Conservation (phyloP, 2,888 invertebrate species). For the Clunio marinus region DNA sequence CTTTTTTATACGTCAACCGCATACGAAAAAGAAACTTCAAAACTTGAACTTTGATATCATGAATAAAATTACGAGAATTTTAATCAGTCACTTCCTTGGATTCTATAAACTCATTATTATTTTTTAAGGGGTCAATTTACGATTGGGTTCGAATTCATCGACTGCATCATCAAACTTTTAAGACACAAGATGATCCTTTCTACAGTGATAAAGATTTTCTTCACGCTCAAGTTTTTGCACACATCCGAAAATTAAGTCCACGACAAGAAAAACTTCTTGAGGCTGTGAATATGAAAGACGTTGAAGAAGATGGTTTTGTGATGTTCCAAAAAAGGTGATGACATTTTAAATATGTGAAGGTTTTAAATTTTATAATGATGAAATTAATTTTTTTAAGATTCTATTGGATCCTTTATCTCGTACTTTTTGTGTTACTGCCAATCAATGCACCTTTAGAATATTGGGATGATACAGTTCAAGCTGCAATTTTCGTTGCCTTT, state of each 20-base stretch:
- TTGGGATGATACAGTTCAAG: constrained; percentile 65
- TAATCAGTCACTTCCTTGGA: constrained; percentile 10
- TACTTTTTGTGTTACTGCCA: constrained; percentile 65
- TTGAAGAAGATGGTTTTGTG: constrained; percentile 70
- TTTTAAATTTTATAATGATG: background rate
- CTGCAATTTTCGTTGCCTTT: constrained; percentile 62
- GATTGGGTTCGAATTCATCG: constrained; percentile 80
- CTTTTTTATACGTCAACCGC: background rate
- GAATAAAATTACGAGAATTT: constrained; percentile 6
- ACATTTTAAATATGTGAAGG: constrained; percentile 43
- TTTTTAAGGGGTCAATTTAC: constrained; percentile 70
- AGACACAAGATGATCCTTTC: constrained; percentile 74
- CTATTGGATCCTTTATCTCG: constrained; percentile 63
- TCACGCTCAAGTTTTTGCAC: constrained; percentile 72
- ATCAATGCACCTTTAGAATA: constrained; percentile 74
- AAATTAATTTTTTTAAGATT: constrained; percentile 56
- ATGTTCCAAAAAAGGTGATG: constrained; percentile 74
- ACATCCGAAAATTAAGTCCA: constrained; percentile 62
- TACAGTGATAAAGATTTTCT: constrained; percentile 75
- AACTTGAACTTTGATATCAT: constrained; percentile 17
- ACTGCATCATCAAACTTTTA: constrained; percentile 73
- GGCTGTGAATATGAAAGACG: constrained; percentile 72
- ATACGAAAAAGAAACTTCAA: background rate
- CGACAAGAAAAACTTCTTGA: constrained; percentile 61
- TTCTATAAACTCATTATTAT: constrained; percentile 4